A percentile compares a stretch with the other conserved stretches of the same genome.
phyloP scores from a whole-genome alignment of 2,113 vertebrate genomes.

The Leucoraja erinaceus region DNA sequence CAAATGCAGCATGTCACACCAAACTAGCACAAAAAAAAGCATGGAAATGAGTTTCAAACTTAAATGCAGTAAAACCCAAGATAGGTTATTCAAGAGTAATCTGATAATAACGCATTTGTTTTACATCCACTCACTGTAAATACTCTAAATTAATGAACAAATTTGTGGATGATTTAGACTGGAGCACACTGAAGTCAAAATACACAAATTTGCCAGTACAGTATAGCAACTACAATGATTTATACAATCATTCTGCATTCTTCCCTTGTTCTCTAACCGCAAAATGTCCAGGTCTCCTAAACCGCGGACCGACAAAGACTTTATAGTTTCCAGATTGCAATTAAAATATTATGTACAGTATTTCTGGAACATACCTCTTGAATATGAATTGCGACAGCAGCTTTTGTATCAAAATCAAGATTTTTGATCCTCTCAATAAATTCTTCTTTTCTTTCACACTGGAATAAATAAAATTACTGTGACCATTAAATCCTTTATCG shows the following conservation, averaged over 20 bases:
- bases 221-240: neutral
- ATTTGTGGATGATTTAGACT: neutral
- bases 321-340: neutral
- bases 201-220: neutral
- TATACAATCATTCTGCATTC: neutral
- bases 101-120: neutral
- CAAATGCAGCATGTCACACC: neutral
- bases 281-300: neutral
- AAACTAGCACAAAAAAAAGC: neutral
- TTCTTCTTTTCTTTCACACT: conserved; percentile 97
- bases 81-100: neutral
- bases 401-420: conserved; percentile 92
- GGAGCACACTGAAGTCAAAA: neutral
- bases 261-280: too few relatives aligned
- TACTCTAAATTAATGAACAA: neutral
- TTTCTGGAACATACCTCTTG: conserved; percentile 74
- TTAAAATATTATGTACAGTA: neutral
- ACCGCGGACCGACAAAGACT: neutral
- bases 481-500: neutral
- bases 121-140: neutral
- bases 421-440: conserved; percentile 93
- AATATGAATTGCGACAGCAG: conserved; percentile 90
- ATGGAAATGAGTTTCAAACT: neutral
- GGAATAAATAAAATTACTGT: conserved; percentile 46
- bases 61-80: neutral